Base-by-base conservation (phyloP, 2,888 invertebrate species). In the Augiades crinisus region DNA sequence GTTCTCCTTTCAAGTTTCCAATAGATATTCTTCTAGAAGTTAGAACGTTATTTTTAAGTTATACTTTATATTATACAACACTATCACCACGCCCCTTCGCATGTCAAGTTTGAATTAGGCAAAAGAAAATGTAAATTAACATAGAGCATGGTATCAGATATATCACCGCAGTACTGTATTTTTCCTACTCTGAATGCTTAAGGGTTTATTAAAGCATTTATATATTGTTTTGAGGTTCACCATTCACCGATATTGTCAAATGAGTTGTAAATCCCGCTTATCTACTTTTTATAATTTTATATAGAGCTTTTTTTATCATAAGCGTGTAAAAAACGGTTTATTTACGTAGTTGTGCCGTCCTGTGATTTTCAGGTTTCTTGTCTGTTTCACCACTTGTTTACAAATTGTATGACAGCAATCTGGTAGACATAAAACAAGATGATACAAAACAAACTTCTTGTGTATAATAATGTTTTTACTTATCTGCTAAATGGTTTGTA, bases 261-360 rank as follows among this genome's bases (percentile, higher is more conserved):
- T 43, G 40, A 49, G 49, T 41, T 41, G 17, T 24, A n/a, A 17
- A 22, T 49, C 19, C 50, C 19, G 50, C 50, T 50, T 50, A 43
- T 8, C 24, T 47, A 31, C 13, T 47, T 21, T 13, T 21, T 21
- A 21, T 49, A 40, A 22, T 41, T 41, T 49, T 40, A 40, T 38
- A 40, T 49, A 41, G 31, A 34, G 49, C 49, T 49, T 49, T 30
- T n/a, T 47, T 47, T 24, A 41, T 14, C n/a, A 41, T 41, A 34
- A 49, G 49, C 34, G 49, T 40, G 41, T 31, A 49, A 17, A 14
- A 49, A 37, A 27, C 14, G 12, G 14, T 37, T 52, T 31, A 47
- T 57, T 58, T 58, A 38, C 14, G 46, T 58, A 53, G 40, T 55
- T 58, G 56, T 60, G 47, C 34, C 53, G 56, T 60, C 43, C 34